phyloP scores from a whole-genome alignment of 53 echinoderm and acorn worm species.

The Crossaster papposus region DNA sequence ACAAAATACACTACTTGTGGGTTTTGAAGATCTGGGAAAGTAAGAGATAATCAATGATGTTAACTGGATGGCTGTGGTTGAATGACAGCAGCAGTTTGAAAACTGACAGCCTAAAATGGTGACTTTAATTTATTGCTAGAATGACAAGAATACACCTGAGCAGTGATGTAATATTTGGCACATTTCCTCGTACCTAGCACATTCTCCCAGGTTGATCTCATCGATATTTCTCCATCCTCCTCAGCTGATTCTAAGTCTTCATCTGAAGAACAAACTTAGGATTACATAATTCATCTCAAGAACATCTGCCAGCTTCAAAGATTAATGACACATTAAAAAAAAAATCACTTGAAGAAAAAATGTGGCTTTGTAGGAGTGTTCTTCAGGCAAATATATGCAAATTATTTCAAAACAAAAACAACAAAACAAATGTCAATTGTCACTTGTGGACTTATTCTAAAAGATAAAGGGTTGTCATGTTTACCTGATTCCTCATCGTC shows the following conservation, averaged over 20 bases:
- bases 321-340: background rate
- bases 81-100: background rate
- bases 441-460: background rate
- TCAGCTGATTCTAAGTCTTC: background rate
- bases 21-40: no score
- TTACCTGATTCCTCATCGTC: slow-evolving; percentile 65
- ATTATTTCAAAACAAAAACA: background rate
- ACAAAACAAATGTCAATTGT: background rate
- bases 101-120: background rate
- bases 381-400: background rate
- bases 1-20: no score
- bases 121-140: no score
- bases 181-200: slow-evolving; percentile 22
- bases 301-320: background rate
- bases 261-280: background rate
- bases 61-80: background rate
- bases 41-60: no score
- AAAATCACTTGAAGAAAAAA: background rate
- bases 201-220: background rate
- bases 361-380: background rate
- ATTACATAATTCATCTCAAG: background rate
- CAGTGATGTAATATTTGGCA: background rate
- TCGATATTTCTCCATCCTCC: slow-evolving; percentile 44
- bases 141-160: background rate
- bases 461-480: background rate